Conservation (phyloP, 2,888 invertebrate genomes). For the Drosophila koepferae region DNA sequence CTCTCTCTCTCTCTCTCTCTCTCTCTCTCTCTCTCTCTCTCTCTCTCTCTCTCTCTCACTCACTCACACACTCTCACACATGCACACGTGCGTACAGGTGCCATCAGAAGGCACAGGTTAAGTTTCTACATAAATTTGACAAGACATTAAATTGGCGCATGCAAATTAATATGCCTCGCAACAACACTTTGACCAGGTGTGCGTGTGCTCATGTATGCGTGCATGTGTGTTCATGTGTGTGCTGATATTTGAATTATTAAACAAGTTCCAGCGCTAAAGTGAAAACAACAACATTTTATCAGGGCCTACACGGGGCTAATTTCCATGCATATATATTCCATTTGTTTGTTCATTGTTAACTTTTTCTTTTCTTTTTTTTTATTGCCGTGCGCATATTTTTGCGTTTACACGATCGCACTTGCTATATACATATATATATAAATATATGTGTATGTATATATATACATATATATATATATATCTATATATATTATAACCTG, state of each 20-base stretch:
- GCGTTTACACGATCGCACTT: constrained; percentile 68
- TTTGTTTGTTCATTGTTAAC: constrained; percentile 65
- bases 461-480: not conserved
- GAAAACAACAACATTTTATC: constrained; percentile 73
- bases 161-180: constrained; percentile 49
- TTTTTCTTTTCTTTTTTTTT: constrained; percentile 39
- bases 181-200: constrained; percentile 4
- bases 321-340: constrained; percentile 67
- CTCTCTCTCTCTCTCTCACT: no score
- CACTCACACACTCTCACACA: not conserved
- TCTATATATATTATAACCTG: no score
- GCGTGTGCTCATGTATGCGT: not conserved
- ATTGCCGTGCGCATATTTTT: constrained; percentile 69
- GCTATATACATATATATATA: constrained; percentile 12
- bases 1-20: no score
- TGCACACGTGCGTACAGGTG: constrained; percentile 2
- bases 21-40: no score
- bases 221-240: constrained; percentile 4
- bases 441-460: not conserved
- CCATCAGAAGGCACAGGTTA: constrained; percentile 22
- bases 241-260: constrained; percentile 72
- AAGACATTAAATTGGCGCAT: constrained; percentile 53
- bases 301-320: constrained; percentile 60
- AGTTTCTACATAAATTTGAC: constrained; percentile 44
- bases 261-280: constrained; percentile 65